Percentiles rank a stretch among this genome's conserved stretches.
Evolutionary conservation across 1,140 invertebrate genomes (phyloP).

Genomic region (Telenomus remus): DNA sequence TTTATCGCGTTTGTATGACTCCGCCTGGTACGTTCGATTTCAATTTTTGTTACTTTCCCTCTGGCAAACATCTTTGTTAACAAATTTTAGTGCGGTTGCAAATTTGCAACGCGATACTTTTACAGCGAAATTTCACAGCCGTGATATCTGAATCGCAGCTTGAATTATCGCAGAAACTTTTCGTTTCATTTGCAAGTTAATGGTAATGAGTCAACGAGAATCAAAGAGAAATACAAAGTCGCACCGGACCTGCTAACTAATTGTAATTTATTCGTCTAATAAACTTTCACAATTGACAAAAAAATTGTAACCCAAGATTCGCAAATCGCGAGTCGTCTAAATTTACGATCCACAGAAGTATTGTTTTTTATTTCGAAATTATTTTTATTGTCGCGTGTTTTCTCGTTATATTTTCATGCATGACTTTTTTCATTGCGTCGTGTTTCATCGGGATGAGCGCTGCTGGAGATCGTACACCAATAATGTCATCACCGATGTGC

Average conservation of each 20-base stretch:
- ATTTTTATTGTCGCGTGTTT: slow-evolving; percentile 24
- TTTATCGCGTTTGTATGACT: no score
- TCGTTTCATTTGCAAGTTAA: no score
- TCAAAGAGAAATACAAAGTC: no score
- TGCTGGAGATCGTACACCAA: slow-evolving; percentile 37
- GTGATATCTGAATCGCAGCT: slow-evolving; percentile 13
- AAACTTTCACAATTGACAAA: background rate
- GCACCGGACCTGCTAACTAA: no score
- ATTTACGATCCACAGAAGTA: no score
- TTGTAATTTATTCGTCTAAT: no score
- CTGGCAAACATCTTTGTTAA: background rate
- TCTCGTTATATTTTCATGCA: slow-evolving; percentile 43
- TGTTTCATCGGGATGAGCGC: slow-evolving; percentile 41
- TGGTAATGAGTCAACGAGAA: no score
- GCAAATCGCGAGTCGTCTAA: no score
- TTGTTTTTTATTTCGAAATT: no score
- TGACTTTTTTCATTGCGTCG: slow-evolving; percentile 39
- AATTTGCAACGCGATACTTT: slow-evolving; percentile 19
- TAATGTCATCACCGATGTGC: slow-evolving; percentile 42
- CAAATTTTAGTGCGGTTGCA: slow-evolving; percentile 6
- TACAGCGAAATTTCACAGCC: slow-evolving; percentile 19
- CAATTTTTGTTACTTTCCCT: background rate
- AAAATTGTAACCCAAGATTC: background rate
- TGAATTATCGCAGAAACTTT: slow-evolving; percentile 1
- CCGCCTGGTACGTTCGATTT: no score